Conservation (phyloP, 2,113 vertebrate species). For the Haemorhous mexicanus region DNA sequence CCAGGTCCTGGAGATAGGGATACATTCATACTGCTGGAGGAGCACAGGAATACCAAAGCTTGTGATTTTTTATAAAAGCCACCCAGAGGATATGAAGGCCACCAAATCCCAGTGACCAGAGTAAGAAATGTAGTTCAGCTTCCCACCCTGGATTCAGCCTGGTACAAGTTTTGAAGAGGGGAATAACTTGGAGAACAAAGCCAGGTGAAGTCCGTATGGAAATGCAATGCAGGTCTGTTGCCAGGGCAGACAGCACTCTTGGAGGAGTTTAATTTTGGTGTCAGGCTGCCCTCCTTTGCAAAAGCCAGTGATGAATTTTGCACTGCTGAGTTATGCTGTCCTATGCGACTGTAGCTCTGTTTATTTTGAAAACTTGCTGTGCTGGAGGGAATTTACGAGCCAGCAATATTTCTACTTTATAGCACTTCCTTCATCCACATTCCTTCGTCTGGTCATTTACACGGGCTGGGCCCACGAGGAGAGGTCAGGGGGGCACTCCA, state of each 20-base stretch:
- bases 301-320: constrained; percentile 44
- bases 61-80: neutral
- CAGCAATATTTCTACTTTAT: constrained; percentile 67
- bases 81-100: neutral
- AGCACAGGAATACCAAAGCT: neutral
- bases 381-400: constrained; percentile 54
- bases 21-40: neutral
- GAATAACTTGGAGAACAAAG: neutral
- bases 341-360: constrained; percentile 48
- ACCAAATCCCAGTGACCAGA: neutral
- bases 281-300: neutral
- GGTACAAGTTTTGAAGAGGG: neutral
- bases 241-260: neutral
- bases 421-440: constrained; percentile 63
- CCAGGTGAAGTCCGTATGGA: neutral
- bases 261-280: neutral
- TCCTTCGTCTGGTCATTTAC: constrained; percentile 61
- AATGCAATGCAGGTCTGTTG: neutral
- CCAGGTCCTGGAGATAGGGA: neutral
- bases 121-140: neutral
- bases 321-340: constrained; percentile 12
- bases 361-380: constrained; percentile 62
- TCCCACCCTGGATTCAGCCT: neutral
- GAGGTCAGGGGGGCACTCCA: constrained; percentile 40
- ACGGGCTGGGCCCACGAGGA: neutral